Percentiles rank a stretch among this genome's conserved stretches.
phyloP scores from a whole-genome alignment of 2,797 vertebrate genomes.

The Lemur catta region DNA sequence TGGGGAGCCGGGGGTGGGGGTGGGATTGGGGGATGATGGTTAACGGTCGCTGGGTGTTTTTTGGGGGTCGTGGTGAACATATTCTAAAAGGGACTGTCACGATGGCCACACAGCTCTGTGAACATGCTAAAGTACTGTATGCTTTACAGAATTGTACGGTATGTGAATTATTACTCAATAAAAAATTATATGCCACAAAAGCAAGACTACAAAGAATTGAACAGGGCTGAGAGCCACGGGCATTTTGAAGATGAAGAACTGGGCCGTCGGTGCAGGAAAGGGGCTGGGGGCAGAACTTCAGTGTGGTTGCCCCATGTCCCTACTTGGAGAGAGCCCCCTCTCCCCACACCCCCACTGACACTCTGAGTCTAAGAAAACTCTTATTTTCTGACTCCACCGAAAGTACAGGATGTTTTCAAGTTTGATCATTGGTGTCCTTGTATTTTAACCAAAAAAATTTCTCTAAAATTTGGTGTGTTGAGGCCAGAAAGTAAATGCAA shows the following conservation, averaged over 20 bases:
- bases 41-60: neutral
- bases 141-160: neutral
- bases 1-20: neutral
- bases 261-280: neutral
- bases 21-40: neutral
- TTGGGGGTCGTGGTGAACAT: neutral
- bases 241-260: neutral
- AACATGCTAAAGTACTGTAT: no score
- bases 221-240: neutral
- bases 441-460: neutral
- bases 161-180: neutral
- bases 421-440: neutral
- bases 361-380: neutral
- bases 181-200: neutral
- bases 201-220: neutral
- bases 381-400: neutral
- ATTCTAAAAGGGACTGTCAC: neutral
- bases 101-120: no score
- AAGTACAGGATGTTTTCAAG: neutral
- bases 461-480: neutral
- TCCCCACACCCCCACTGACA: neutral
- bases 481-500: neutral
- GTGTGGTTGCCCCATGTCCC: neutral
- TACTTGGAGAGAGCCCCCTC: no score
- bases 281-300: neutral